Evolutionary conservation across 2,113 vertebrate species (phyloP), one percentile per base, ranked within the genome.

Genomic region (Rhinoderma darwinii): DNA sequence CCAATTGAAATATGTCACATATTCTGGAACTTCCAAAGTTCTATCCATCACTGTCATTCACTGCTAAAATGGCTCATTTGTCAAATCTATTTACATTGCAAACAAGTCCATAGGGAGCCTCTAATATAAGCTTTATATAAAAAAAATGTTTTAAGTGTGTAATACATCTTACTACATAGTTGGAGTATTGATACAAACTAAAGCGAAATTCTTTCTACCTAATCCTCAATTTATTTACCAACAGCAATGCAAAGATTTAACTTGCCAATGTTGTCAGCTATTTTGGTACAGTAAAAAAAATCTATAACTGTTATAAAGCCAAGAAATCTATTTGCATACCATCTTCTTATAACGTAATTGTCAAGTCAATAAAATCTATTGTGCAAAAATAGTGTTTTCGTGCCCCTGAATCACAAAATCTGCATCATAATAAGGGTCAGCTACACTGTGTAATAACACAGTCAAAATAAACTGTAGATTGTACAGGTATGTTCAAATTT

Each of bases 41-140:
- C 50, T 44, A 86, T 86, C 85, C 63, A 86, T 86, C 77, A 86
- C 82, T 86, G 85, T 82, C 85, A 82, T 86, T 73, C 47, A 72
- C 22, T 43, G 77, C 27, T 81, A 43, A 32, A n/a, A 82, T 82
- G 85, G 50, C 72, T 86, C 77, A 82, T 86, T 86, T 81, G 77
- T 73, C 50, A 30, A 70, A 86, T 59, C 66, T 81, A 81, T 68
- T 81, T 74, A 81, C 77, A 81, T 59, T 81, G 17, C 63, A 81
- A 68, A 77, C 84, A 68, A 66, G 61, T 70, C 41, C 27, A 86
- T 54, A 78, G 54, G 44, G 22, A 10, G 17, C 41, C 22, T 15
- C 9, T 70, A 39, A 79, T 70, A 35, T n/a, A 10, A 39, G 25
- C 22, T 20, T 30, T 20, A 5, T 39, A 54, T n/a, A n/a, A n/a